phyloP scores from a whole-genome alignment of 2,888 invertebrate species.

The Andrena camellia region DNA sequence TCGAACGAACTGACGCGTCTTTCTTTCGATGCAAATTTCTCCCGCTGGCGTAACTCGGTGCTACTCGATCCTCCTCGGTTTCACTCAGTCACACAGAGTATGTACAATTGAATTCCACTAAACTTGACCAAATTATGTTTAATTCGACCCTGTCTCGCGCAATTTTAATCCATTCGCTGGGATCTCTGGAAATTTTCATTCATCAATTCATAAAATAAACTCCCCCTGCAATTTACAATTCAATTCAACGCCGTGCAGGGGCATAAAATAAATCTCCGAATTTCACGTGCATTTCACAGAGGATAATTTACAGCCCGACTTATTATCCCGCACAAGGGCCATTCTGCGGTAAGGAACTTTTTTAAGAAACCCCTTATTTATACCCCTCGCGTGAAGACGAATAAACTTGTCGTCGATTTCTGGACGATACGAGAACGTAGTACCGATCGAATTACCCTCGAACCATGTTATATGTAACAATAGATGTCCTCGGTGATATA shows the following conservation, averaged over 20 bases:
- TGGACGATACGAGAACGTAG: constrained; percentile 48
- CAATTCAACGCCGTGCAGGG: constrained; percentile 1
- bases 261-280: constrained; percentile 37
- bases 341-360: constrained; percentile 23
- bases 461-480: constrained; percentile 12
- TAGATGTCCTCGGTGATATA: constrained; percentile 62
- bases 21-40: constrained; percentile 3
- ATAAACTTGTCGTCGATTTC: constrained; percentile 2
- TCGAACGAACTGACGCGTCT: background rate
- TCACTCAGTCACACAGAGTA: background rate
- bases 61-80: background rate
- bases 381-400: background rate
- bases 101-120: too few relatives aligned
- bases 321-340: constrained; percentile 26
- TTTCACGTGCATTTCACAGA: constrained; percentile 32
- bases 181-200: too few relatives aligned
- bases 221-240: constrained; percentile 11
- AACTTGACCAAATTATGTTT: too few relatives aligned
- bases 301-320: constrained; percentile 37
- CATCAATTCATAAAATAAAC: background rate
- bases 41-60: background rate
- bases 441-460: constrained; percentile 54
- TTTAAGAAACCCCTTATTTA: constrained; percentile 30
- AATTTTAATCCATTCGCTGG: too few relatives aligned
- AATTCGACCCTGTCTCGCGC: too few relatives aligned